phyloP scores from a whole-genome alignment of 2,797 vertebrate species.

The Sorex maritimensis region DNA sequence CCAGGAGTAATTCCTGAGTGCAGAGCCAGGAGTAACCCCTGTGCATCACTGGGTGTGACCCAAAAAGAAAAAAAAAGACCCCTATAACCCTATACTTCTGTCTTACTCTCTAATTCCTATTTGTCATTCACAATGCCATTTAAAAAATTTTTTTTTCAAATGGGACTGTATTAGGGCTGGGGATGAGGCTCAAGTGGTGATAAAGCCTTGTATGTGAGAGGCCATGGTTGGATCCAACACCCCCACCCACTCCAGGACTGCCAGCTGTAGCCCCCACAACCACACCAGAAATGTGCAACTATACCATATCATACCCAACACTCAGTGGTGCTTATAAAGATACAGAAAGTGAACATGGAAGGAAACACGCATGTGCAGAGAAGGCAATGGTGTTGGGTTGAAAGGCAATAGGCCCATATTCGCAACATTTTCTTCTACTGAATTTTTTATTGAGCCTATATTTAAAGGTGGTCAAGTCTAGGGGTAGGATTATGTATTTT shows the following conservation, averaged over 20 bases:
- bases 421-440: constrained; percentile 20
- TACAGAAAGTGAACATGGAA: background rate
- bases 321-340: background rate
- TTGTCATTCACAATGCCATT: constrained; percentile 2
- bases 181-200: too few relatives aligned
- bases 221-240: too few relatives aligned
- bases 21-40: too few relatives aligned
- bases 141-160: constrained; percentile 21
- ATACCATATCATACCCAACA: too few relatives aligned
- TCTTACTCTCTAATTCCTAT: background rate
- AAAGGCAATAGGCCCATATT: background rate
- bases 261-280: too few relatives aligned
- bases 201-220: too few relatives aligned
- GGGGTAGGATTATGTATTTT: background rate
- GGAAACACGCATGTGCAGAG: background rate
- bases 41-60: too few relatives aligned
- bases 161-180: background rate
- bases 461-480: constrained; percentile 6
- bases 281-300: too few relatives aligned
- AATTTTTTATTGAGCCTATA: constrained; percentile 15
- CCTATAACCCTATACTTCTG: background rate
- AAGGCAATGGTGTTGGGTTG: background rate
- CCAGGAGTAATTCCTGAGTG: too few relatives aligned
- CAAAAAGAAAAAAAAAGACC: too few relatives aligned
- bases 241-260: too few relatives aligned